phyloP scores from a whole-genome alignment of 1,140 invertebrate species.

The Drosophila athabasca region DNA sequence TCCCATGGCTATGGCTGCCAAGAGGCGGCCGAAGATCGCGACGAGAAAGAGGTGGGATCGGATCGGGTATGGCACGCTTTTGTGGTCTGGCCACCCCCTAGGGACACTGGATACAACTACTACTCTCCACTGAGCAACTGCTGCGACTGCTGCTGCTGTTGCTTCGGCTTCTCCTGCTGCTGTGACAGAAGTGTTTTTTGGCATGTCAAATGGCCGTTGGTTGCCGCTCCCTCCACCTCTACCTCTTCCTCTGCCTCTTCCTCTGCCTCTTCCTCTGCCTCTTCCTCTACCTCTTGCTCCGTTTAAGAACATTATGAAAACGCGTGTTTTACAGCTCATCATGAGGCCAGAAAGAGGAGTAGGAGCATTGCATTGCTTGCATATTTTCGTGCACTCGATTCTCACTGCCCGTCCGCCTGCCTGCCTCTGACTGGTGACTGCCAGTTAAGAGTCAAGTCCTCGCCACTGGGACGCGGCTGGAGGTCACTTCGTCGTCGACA shows the following conservation, averaged over 20 bases:
- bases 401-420: conserved; percentile 8
- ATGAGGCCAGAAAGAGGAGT: conserved; percentile 31
- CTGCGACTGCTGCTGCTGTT: conserved; percentile 1
- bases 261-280: conserved; percentile 13
- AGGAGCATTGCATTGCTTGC: conserved; percentile 47
- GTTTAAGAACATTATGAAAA: conserved; percentile 78
- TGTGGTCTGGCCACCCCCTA: conserved; percentile 36
- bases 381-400: conserved; percentile 57
- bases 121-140: conserved; percentile 34
- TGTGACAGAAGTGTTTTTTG: conserved; percentile 81
- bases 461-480: conserved; percentile 63
- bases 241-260: neutral
- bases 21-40: too few species aligned
- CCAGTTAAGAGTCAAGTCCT: conserved; percentile 76
- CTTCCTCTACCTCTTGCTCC: conserved; percentile 17
- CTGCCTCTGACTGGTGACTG: conserved; percentile 18
- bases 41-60: conserved; percentile 1
- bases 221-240: conserved; percentile 13
- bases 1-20: neutral
- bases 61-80: conserved; percentile 46
- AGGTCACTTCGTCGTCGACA: conserved; percentile 73
- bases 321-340: conserved; percentile 79
- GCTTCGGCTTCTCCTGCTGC: conserved; percentile 43
- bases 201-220: conserved; percentile 79
- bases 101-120: conserved; percentile 23